Percentiles rank a stretch among this genome's conserved stretches.
phyloP scores from a whole-genome alignment of 2,113 vertebrate genomes.

The Silurus glanis region DNA sequence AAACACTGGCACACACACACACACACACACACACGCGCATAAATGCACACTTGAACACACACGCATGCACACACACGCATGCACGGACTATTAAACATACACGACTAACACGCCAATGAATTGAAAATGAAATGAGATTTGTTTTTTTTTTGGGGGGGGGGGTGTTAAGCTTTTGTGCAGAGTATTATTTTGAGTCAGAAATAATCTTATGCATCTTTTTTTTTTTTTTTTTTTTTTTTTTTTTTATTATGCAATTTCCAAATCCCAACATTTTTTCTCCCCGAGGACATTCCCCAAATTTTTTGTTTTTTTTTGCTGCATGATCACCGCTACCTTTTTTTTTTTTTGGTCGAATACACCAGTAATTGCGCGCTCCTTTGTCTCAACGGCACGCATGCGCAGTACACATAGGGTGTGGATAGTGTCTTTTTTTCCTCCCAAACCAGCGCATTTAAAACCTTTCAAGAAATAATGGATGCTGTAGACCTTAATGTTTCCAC shows the following conservation, averaged over 20 bases:
- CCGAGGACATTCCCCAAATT: background rate
- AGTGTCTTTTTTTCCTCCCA: slow-evolving; percentile 59
- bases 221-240: background rate
- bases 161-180: background rate
- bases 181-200: background rate
- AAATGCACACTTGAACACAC: slow-evolving; percentile 20
- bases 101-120: background rate
- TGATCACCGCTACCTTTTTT: background rate
- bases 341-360: slow-evolving; percentile 41
- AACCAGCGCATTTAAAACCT: slow-evolving; percentile 34
- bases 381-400: slow-evolving; percentile 75
- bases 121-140: background rate
- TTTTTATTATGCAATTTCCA: background rate
- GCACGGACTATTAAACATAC: background rate
- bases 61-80: background rate
- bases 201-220: background rate
- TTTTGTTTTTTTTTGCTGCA: background rate
- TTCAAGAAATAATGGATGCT: background rate
- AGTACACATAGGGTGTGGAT: slow-evolving; percentile 74
- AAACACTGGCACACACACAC: slow-evolving; percentile 23
- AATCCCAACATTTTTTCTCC: background rate
- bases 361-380: slow-evolving; percentile 69
- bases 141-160: background rate
- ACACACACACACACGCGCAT: slow-evolving; percentile 30
- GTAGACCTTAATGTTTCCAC: too few relatives aligned